Conservation (phyloP, 2,113 vertebrate species). For the Hydrolagus affinis region DNA sequence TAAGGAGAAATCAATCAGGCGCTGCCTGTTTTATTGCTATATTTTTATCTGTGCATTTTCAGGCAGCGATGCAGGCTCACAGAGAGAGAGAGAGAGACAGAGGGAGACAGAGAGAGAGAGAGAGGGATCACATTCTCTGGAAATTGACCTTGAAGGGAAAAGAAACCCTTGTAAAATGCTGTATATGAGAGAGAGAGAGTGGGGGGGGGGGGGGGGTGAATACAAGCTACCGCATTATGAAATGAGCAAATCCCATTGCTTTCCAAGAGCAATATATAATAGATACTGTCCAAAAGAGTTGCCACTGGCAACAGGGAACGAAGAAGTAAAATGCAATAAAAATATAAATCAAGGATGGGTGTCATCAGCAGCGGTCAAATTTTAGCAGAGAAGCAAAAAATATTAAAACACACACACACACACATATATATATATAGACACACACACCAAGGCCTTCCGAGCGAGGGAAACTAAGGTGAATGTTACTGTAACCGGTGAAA, state of each 20-base stretch:
- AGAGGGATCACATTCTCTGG: conserved; percentile 56
- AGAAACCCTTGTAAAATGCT: conserved; percentile 31
- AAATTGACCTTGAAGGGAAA: conserved; percentile 68
- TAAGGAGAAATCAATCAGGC: conserved; percentile 6
- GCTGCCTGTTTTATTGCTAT: neutral
- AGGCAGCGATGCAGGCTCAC: conserved; percentile 50
- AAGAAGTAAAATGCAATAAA: conserved; percentile 45
- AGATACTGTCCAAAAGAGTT: conserved; percentile 29
- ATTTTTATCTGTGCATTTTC: neutral
- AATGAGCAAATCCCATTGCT: conserved; percentile 8
- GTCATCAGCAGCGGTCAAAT: conserved; percentile 36
- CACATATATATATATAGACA: conserved; percentile 31
- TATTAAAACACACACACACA: neutral
- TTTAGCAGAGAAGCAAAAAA: conserved; percentile 27
- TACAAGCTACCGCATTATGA: conserved; percentile 16
- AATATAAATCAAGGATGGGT: conserved; percentile 48
- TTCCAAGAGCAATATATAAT: conserved; percentile 26
- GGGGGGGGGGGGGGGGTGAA: neutral
- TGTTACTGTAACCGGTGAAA: neutral
- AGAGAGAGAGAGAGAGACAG: conserved; percentile 42
- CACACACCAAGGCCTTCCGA: conserved; percentile 23
- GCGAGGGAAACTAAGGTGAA: conserved; percentile 29
- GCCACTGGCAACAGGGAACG: conserved; percentile 38
- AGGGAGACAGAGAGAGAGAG: conserved; percentile 60
- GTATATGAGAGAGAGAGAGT: conserved; percentile 15